phyloP scores from a whole-genome alignment of 2,113 vertebrate species.

The Variabilichromis moorii region DNA sequence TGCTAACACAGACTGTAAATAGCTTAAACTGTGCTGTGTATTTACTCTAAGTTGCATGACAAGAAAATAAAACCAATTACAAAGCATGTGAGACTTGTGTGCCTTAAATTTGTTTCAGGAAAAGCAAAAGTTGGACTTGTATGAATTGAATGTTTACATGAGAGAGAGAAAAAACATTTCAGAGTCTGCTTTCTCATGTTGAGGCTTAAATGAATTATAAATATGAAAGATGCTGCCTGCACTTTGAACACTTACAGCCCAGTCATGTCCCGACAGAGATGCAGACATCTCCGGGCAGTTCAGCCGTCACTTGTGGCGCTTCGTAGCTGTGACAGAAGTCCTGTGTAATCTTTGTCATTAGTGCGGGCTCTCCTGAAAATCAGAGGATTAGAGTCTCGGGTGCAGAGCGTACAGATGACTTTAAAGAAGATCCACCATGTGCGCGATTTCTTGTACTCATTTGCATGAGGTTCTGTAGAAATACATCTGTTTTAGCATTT shows the following conservation, averaged over 20 bases:
- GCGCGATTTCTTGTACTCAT: background rate
- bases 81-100: background rate
- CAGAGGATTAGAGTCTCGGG: constrained; percentile 9
- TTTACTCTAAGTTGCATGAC: background rate
- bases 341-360: constrained; percentile 34
- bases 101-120: background rate
- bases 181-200: background rate
- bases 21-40: background rate
- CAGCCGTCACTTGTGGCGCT: background rate
- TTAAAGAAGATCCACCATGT: background rate
- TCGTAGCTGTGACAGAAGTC: constrained; percentile 21
- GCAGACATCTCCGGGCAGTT: background rate
- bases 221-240: background rate
- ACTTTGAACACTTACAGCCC: background rate
- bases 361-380: constrained; percentile 25
- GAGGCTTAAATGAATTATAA: constrained; percentile 18
- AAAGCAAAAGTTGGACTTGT: background rate
- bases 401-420: background rate
- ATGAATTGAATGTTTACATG: background rate
- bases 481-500: background rate
- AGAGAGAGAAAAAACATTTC: background rate
- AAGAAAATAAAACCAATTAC: background rate
- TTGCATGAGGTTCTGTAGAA: background rate
- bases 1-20: background rate
- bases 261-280: background rate